Base-by-base conservation (phyloP, 2,797 vertebrate species). In the Argentina silus region DNA sequence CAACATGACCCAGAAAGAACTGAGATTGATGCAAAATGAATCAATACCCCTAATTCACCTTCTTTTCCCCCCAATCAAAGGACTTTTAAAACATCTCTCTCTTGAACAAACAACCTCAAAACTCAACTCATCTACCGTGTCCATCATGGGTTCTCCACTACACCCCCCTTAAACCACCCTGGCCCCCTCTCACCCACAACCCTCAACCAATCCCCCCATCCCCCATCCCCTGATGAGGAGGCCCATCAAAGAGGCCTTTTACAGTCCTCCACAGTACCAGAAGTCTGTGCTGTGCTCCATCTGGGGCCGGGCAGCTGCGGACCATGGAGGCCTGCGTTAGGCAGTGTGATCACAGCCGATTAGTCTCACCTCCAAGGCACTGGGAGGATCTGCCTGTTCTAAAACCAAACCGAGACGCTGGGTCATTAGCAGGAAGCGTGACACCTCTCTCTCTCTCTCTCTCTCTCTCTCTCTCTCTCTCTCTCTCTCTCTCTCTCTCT, bases 371-470 rank as follows among this genome's bases (percentile, higher is more conserved):
- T 77, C 78, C 72, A 36, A 1, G 0, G 65, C 69, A 43, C 79
- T 0, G 1, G 61, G 63, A 53, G 82, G 69, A 74, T 78, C 81
- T 69, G 66, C 0, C 69, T 70, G 73, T 42, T 70, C 17, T 59
- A 72, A 77, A 78, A 44, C 57, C 81, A 83, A 87, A 87, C 83
- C 86, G 80, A 56, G 21, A 69, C 75, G 73, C 74, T 69, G 68
- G 80, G 47, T 89, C 78, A 88, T 89, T 87, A 88, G 91, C 78
- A 83, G 84, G 79, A 62, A 88, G 86, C 75, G 43, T 89, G 84
- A 87, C 44, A 9, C n/a, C 43, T 21, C 62, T 19, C 7, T 45
- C n/a, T 10, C 7, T 60, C 50, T 53, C 50, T 53, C 50, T 53
- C 50, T 53, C 50, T 53, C 50, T 53, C 50, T 53, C 50, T 53